Evolutionary conservation across 2,888 invertebrate genomes (phyloP).

Genomic region (Willowsia nigromaculata): DNA sequence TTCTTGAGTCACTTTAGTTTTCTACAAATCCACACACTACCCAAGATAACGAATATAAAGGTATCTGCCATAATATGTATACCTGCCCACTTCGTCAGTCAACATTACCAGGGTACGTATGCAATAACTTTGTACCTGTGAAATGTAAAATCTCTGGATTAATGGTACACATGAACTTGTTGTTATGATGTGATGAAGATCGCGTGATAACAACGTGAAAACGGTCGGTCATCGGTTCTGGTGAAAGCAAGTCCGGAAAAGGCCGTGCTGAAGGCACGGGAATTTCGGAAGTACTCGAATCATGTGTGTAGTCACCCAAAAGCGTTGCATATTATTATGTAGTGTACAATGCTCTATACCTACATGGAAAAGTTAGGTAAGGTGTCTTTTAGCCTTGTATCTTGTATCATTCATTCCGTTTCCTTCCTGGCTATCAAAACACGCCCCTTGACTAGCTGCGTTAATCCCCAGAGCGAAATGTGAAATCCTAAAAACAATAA

Average conservation of each 20-base stretch:
- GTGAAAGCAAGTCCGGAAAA: slow-evolving; percentile 72
- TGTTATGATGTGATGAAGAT: slow-evolving; percentile 40
- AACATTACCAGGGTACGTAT: too few relatives aligned
- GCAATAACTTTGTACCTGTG: too few relatives aligned
- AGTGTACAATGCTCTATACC: neutral
- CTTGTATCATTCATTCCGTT: slow-evolving; percentile 66
- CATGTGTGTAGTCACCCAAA: slow-evolving; percentile 63
- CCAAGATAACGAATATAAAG: neutral
- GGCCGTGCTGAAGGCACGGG: slow-evolving; percentile 51
- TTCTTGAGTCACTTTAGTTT: slow-evolving; percentile 2
- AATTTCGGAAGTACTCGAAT: slow-evolving; percentile 67
- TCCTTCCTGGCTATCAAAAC: slow-evolving; percentile 72
- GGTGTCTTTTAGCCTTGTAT: slow-evolving; percentile 58
- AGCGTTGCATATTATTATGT: slow-evolving; percentile 56
- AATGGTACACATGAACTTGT: too few relatives aligned
- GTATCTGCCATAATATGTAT: too few relatives aligned
- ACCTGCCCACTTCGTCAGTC: too few relatives aligned
- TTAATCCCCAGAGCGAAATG: slow-evolving; percentile 74
- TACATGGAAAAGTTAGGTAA: slow-evolving; percentile 7
- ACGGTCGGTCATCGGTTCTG: slow-evolving; percentile 54
- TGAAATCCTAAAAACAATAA: slow-evolving; percentile 47
- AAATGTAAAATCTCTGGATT: too few relatives aligned
- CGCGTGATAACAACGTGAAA: slow-evolving; percentile 20
- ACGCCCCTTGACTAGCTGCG: slow-evolving; percentile 66
- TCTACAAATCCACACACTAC: too few relatives aligned